phyloP scores from a whole-genome alignment of 2,888 invertebrate species.

The Lissocephala sabroskyi region DNA sequence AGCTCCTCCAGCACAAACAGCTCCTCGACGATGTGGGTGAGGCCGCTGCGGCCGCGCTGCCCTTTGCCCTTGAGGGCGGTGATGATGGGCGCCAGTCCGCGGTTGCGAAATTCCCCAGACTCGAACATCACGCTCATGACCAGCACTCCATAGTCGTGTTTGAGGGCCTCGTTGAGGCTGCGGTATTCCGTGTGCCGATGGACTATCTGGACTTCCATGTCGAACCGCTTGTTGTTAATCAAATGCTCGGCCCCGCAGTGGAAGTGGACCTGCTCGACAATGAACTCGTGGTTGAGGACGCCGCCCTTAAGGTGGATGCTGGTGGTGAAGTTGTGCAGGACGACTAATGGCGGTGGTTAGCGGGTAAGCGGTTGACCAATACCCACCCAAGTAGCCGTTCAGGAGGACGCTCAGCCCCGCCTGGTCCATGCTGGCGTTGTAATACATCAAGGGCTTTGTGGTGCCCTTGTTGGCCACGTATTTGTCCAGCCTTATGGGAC shows the following conservation, averaged over 20 bases:
- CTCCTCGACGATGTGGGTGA: constrained; percentile 12
- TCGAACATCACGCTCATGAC: constrained; percentile 77
- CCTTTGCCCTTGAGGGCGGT: neutral
- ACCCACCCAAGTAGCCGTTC: constrained; percentile 3
- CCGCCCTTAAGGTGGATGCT: neutral
- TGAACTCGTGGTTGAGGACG: constrained; percentile 65
- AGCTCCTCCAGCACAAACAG: constrained; percentile 2
- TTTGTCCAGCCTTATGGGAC: neutral
- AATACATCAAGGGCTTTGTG: neutral
- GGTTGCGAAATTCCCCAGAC: constrained; percentile 42
- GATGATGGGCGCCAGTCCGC: constrained; percentile 19
- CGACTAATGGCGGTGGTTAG: no score
- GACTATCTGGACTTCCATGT: constrained; percentile 77
- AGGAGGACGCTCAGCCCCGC: neutral
- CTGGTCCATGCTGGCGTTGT: neutral
- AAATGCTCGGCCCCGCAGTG: constrained; percentile 88
- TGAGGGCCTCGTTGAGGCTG: constrained; percentile 72
- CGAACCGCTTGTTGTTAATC: constrained; percentile 76
- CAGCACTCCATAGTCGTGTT: constrained; percentile 74
- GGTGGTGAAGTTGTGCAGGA: constrained; percentile 18
- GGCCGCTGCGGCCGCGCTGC: neutral
- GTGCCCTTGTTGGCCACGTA: neutral
- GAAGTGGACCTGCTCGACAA: constrained; percentile 82
- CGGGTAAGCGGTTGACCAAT: no score
- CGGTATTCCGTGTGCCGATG: constrained; percentile 73